Percentiles rank a stretch among this genome's conserved stretches.
These are phyloP conservation scores for Aphelenchoides besseyi DNA, from an alignment of 1,140 invertebrate genomes.

Conservation along the genomic window DNA sequence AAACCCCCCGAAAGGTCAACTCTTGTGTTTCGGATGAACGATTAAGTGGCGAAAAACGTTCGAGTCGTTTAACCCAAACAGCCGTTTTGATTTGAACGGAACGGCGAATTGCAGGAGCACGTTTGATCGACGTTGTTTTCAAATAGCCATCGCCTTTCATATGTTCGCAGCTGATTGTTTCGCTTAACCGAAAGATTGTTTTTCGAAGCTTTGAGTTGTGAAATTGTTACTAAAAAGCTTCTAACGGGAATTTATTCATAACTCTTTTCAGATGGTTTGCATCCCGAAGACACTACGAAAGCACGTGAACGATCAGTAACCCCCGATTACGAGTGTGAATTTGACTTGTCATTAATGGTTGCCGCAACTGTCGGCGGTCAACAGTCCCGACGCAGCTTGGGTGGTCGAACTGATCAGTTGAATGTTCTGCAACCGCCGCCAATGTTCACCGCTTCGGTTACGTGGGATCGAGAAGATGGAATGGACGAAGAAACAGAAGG, in stretches of 20 bases:
- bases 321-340: slow-evolving; percentile 18
- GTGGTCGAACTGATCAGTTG: slow-evolving; percentile 23
- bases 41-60: background rate
- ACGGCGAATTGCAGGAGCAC: slow-evolving; percentile 1
- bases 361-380: background rate
- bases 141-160: background rate
- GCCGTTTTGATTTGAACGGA: background rate
- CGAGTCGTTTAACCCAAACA: background rate
- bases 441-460: slow-evolving; percentile 60
- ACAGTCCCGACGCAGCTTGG: slow-evolving; percentile 27
- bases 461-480: slow-evolving; percentile 52
- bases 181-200: too few relatives aligned
- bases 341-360: slow-evolving; percentile 17
- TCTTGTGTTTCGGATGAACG: background rate
- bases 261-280: background rate
- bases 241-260: too few relatives aligned
- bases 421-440: slow-evolving; percentile 52
- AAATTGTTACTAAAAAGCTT: too few relatives aligned
- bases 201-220: too few relatives aligned
- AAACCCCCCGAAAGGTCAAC: too few relatives aligned
- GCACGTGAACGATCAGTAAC: background rate
- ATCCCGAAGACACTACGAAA: background rate
- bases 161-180: too few relatives aligned
- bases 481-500: slow-evolving; percentile 1
- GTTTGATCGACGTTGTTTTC: background rate